A percentile compares a stretch with the other conserved stretches of the same genome.
Conservation (phyloP, 2,888 invertebrate genomes). For the Hypomecis atomaria region DNA sequence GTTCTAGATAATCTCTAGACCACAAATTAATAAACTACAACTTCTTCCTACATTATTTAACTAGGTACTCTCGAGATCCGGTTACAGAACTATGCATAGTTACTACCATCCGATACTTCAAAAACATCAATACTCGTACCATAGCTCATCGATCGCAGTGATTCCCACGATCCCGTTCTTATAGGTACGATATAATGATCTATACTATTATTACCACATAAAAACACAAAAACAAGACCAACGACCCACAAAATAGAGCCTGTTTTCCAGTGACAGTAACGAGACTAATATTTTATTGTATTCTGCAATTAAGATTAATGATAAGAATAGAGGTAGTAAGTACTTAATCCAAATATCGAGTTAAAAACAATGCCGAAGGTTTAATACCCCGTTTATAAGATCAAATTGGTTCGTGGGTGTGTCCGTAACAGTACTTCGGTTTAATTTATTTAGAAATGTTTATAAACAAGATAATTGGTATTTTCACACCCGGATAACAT, state of each 20-base stretch:
- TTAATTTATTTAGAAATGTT: slow-evolving; percentile 59
- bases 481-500: slow-evolving; percentile 42
- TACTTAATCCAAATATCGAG: slow-evolving; percentile 83
- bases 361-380: slow-evolving; percentile 66
- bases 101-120: slow-evolving; percentile 25
- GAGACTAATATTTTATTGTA: slow-evolving; percentile 80
- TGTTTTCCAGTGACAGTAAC: slow-evolving; percentile 53
- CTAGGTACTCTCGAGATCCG: slow-evolving; percentile 40
- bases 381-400: slow-evolving; percentile 69
- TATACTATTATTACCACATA: slow-evolving; percentile 69
- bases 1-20: background rate
- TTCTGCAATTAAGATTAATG: slow-evolving; percentile 84
- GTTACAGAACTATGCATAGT: slow-evolving; percentile 28
- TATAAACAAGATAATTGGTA: slow-evolving; percentile 50
- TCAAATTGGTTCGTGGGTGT: slow-evolving; percentile 73
- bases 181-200: slow-evolving; percentile 76
- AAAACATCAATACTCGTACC: slow-evolving; percentile 51
- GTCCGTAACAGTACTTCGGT: slow-evolving; percentile 53
- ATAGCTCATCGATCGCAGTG: slow-evolving; percentile 72
- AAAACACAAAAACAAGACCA: slow-evolving; percentile 60
- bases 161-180: slow-evolving; percentile 84
- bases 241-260: slow-evolving; percentile 53
- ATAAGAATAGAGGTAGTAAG: slow-evolving; percentile 81
- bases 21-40: background rate
- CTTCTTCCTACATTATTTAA: slow-evolving; percentile 12